Evolutionary conservation across 2,797 vertebrate species (phyloP).

Genomic region (Cossypha heuglini): DNA sequence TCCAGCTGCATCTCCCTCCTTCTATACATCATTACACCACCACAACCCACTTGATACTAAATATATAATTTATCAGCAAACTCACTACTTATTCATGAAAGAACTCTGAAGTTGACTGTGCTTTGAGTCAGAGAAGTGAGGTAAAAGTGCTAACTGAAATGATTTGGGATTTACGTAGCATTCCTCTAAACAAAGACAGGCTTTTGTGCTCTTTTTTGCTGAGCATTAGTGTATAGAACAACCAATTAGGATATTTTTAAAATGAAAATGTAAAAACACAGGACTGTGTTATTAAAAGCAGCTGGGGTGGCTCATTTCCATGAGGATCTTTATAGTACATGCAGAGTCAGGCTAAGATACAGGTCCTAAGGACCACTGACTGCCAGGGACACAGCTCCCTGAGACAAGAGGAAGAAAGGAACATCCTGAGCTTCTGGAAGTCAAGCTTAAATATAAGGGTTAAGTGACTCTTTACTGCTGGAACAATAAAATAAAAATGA

Average conservation of each 20-base stretch:
- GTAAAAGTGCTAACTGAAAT: neutral
- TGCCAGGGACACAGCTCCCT: neutral
- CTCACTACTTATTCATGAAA: slow-evolving; percentile 60
- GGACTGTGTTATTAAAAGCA: slow-evolving; percentile 31
- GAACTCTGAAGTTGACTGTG: slow-evolving; percentile 24
- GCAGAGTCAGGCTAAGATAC: neutral
- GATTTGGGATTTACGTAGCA: neutral
- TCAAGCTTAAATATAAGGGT: neutral
- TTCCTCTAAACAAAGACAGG: neutral
- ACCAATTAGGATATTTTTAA: slow-evolving; percentile 4
- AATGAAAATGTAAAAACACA: slow-evolving; percentile 19
- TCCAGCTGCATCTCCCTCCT: slow-evolving; percentile 35
- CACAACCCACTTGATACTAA: slow-evolving; percentile 49
- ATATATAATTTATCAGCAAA: slow-evolving; percentile 54
- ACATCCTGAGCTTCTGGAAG: neutral
- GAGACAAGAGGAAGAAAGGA: neutral
- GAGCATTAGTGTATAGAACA: neutral
- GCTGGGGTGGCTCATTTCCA: slow-evolving; percentile 39
- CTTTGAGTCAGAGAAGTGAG: slow-evolving; percentile 44
- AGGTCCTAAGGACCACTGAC: neutral
- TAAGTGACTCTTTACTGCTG: neutral
- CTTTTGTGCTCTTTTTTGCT: slow-evolving; percentile 2
- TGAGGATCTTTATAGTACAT: neutral
- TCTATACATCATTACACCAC: slow-evolving; percentile 40
- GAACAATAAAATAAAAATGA: neutral